Percentiles rank a stretch among this genome's conserved stretches.
These are phyloP conservation scores for Arctocebus calabarensis DNA, from an alignment of 2,797 vertebrate species.

Conservation along the genomic window DNA sequence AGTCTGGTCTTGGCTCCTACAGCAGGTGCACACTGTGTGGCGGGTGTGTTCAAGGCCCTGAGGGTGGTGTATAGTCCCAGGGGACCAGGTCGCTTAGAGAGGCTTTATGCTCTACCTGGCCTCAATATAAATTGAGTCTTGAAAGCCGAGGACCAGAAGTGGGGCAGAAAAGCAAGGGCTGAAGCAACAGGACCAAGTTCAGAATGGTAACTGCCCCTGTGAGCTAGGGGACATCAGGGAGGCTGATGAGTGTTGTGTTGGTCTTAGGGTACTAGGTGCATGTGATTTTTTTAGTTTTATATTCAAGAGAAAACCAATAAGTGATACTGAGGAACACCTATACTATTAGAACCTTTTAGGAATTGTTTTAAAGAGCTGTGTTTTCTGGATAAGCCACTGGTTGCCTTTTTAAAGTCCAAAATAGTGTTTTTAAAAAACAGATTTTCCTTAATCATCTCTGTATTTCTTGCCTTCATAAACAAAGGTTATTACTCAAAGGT, in stretches of 20 bases:
- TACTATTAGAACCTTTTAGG: not conserved
- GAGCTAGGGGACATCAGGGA: accelerated
- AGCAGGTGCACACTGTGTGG: not conserved
- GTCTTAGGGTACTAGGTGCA: not conserved
- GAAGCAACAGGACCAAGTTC: not conserved
- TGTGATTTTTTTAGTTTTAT: not conserved
- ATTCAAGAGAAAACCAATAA: not conserved
- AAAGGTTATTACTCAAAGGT: not conserved
- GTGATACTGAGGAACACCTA: too few species aligned
- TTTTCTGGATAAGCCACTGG: not conserved
- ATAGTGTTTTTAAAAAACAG: not conserved
- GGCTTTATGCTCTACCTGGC: not conserved
- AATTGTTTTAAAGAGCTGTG: not conserved
- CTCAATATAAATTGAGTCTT: accelerated
- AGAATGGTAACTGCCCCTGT: accelerated
- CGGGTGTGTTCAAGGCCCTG: not conserved
- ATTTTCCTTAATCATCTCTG: not conserved
- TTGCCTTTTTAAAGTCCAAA: not conserved
- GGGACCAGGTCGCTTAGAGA: accelerated
- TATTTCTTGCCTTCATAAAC: not conserved
- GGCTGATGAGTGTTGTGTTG: not conserved
- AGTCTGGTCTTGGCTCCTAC: not conserved
- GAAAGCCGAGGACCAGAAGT: not conserved
- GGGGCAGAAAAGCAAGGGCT: not conserved
- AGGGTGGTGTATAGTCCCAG: not conserved